These are phyloP conservation scores for Microplitis mediator DNA, from an alignment of 1,140 invertebrate genomes.

Conservation along the genomic window DNA sequence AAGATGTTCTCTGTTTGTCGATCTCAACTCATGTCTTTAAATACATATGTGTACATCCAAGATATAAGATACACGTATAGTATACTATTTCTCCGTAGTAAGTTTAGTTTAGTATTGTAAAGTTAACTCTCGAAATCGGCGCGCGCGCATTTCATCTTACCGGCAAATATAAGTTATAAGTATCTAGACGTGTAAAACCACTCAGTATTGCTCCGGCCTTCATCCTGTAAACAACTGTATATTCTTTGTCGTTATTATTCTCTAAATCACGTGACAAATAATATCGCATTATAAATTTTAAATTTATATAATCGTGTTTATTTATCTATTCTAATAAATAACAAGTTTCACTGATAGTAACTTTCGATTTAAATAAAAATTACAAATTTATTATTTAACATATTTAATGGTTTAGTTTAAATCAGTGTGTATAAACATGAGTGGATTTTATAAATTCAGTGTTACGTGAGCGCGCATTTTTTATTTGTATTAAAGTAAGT, in stretches of 20 bases:
- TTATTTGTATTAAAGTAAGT: too few species aligned
- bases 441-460: too few species aligned
- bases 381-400: too few species aligned
- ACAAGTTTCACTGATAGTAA: constrained; percentile 4
- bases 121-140: not conserved
- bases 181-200: constrained; percentile 36
- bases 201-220: constrained; percentile 32
- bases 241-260: not conserved
- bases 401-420: too few species aligned
- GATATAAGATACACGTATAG: too few species aligned
- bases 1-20: too few species aligned
- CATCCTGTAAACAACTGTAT: not conserved
- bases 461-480: too few species aligned
- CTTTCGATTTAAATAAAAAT: too few species aligned
- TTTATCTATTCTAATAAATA: constrained; percentile 36
- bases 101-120: not conserved
- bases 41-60: too few species aligned
- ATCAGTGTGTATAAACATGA: too few species aligned
- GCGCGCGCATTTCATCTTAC: constrained; percentile 1
- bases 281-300: not conserved
- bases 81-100: too few species aligned
- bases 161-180: constrained; percentile 12
- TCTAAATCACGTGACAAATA: not conserved
- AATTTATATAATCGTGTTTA: constrained; percentile 26
- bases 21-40: too few species aligned